Base-by-base conservation (phyloP, 2,113 vertebrate species). In the Mystacornis crossleyi region DNA sequence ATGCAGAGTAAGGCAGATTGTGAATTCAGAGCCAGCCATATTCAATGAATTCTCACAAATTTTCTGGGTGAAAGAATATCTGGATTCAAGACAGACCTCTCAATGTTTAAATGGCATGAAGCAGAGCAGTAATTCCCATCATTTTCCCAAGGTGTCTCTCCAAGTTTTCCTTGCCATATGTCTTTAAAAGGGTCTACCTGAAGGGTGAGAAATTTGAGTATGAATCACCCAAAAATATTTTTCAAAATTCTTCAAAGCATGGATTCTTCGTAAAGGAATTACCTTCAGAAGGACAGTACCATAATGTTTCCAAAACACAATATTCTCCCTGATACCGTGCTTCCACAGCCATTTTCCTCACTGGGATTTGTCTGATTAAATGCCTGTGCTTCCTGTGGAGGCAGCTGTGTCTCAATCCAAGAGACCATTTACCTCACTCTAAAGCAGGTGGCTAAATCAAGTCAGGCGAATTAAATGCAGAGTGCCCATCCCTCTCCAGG, bases 21-120 rank as follows among this genome's bases (percentile, higher is more conserved):
- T 62, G 43, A 62, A 67, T 77, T 75, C 81, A 71, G 78, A 87
- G 64, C 17, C 51, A 86, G 51, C 20, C 55, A 28, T 61, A 51
- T 60, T 89, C 65, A 89, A 70, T 45, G 34, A 82, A 73, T 40
- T 78, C 40, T 78, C 28, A 55, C 45, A 45, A 24, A 73, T 86
- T 74, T 73, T 55, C 31, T 70, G 60, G 23, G 61, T 73, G n/a
- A 43, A 88, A 91, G 67, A 61, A 26, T 47, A 55, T 70, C 65
- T 89, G 55, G 42, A 81, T 91, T 93, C n/a, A 69, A 74, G 60
- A 79, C 60, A 74, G 45, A 79, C 77, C 51, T 85, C 75, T 78
- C 61, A 78, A 36, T 40, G 65, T 88, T 12, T 85, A 87, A 96
- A 72, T 93, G 54, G 73, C 82, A 81, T 84, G 79, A 93, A 88